Evolutionary conservation across 1,140 invertebrate species (phyloP).

Genomic region (Lepidotrigona ventralis): DNA sequence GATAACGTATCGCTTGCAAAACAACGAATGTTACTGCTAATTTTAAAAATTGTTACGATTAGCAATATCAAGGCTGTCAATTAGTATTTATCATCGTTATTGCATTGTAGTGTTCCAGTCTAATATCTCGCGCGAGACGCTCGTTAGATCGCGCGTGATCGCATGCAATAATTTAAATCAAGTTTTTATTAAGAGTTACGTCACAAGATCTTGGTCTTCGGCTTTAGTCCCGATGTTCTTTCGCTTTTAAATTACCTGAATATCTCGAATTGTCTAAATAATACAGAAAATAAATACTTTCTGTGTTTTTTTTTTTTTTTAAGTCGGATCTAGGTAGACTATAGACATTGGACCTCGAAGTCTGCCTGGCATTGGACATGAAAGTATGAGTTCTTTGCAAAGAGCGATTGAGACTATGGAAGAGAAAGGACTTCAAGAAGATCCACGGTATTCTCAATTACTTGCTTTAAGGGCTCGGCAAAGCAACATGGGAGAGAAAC

Average conservation of each 20-base stretch:
- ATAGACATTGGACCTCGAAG: slow-evolving; percentile 59
- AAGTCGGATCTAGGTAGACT: slow-evolving; percentile 66
- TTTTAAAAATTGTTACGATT: background rate
- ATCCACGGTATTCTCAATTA: slow-evolving; percentile 93
- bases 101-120: background rate
- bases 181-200: slow-evolving; percentile 87
- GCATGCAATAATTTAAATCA: slow-evolving; percentile 87
- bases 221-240: slow-evolving; percentile 74
- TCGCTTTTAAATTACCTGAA: slow-evolving; percentile 60
- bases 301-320: too few species aligned
- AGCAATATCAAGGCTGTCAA: background rate
- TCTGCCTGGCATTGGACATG: slow-evolving; percentile 79
- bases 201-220: slow-evolving; percentile 89
- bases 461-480: slow-evolving; percentile 90
- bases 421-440: slow-evolving; percentile 95
- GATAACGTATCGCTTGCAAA: background rate
- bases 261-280: slow-evolving; percentile 68
- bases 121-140: background rate
- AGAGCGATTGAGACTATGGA: slow-evolving; percentile 95
- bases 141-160: slow-evolving; percentile 58
- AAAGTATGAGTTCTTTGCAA: slow-evolving; percentile 90
- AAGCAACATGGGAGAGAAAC: slow-evolving; percentile 81
- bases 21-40: background rate
- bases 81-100: background rate
- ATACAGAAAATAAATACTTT: background rate